phyloP scores from a whole-genome alignment of 1,140 invertebrate genomes.

The Tetramorium parvispinum region DNA sequence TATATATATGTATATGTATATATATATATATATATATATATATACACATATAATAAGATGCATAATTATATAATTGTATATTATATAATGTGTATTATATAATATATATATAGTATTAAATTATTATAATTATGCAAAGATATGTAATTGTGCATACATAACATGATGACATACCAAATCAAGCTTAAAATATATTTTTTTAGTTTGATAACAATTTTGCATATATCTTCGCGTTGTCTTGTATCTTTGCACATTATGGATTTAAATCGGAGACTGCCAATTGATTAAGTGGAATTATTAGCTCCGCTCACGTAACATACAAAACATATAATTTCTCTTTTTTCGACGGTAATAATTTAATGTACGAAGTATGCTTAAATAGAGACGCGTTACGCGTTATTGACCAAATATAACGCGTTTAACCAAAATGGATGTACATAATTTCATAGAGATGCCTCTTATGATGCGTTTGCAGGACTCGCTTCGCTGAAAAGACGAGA shows the following conservation, averaged over 20 bases:
- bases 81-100: not conserved
- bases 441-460: constrained; percentile 48
- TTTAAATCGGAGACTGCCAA: constrained; percentile 19
- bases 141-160: not conserved
- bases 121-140: constrained; percentile 3
- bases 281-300: constrained; percentile 11
- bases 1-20: not conserved
- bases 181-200: not conserved
- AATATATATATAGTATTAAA: not conserved
- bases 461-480: constrained; percentile 23
- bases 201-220: not conserved
- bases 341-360: not conserved
- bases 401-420: constrained; percentile 10
- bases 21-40: not conserved
- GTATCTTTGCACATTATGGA: not conserved
- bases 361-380: not conserved
- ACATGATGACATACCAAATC: not conserved
- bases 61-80: constrained; percentile 6
- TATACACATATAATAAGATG: not conserved
- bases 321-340: constrained; percentile 5
- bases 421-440: constrained; percentile 65
- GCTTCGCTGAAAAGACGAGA: not conserved
- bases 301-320: not conserved
- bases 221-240: not conserved
- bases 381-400: not conserved